A percentile compares a stretch with the other conserved stretches of the same genome.
These are phyloP conservation scores for Harpalus rufipes DNA, from an alignment of 2,888 invertebrate species.

Conservation along the genomic window DNA sequence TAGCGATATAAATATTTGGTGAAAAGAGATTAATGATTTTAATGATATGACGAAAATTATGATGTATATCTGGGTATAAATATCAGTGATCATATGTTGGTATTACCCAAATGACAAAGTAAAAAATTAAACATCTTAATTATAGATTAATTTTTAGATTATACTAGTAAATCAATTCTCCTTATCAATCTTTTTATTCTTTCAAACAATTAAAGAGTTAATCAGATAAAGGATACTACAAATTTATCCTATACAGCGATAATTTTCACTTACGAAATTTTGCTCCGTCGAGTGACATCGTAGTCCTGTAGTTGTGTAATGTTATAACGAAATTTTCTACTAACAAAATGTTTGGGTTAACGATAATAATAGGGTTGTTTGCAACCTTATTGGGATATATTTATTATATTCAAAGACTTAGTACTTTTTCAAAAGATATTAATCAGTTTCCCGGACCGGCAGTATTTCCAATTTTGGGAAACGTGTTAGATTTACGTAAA, in stretches of 20 bases:
- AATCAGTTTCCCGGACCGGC: slow-evolving; percentile 26
- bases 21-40: no score
- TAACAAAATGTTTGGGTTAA: not conserved
- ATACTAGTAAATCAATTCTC: no score
- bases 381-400: not conserved
- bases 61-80: no score
- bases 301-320: not conserved
- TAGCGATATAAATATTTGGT: no score
- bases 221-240: not conserved
- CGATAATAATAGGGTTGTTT: slow-evolving; percentile 10
- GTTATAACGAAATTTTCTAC: not conserved
- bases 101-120: no score
- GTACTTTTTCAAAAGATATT: not conserved
- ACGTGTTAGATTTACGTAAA: not conserved
- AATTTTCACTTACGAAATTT: not conserved
- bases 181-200: not conserved
- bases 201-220: not conserved
- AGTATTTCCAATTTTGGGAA: slow-evolving; percentile 6
- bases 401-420: slow-evolving; percentile 8
- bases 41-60: no score
- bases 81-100: no score
- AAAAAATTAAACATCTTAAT: no score
- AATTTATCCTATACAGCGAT: not conserved
- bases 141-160: no score
- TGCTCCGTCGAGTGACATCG: not conserved